Percentiles rank a stretch among this genome's conserved stretches.
These are phyloP conservation scores for Thalassarche chlororhynchos DNA, from an alignment of 2,113 vertebrate species.

Conservation along the genomic window DNA sequence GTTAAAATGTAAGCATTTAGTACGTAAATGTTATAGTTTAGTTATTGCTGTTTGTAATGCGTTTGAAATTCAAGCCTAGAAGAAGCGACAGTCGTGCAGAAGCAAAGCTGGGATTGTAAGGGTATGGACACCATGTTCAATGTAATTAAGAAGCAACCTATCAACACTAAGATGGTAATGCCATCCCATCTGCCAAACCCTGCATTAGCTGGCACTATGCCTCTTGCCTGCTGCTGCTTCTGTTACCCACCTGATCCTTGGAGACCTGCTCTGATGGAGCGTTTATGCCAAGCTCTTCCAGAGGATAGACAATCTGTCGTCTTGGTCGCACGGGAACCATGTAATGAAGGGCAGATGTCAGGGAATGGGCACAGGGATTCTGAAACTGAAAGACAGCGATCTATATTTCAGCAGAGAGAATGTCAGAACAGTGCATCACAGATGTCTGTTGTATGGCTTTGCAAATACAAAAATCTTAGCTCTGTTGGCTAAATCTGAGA, in stretches of 20 bases:
- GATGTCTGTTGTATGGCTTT: slow-evolving; percentile 68
- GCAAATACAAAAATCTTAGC: slow-evolving; percentile 75
- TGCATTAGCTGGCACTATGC: slow-evolving; percentile 64
- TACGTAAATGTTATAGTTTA: neutral
- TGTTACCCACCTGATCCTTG: slow-evolving; percentile 85
- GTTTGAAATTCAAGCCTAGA: neutral
- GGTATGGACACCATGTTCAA: slow-evolving; percentile 49
- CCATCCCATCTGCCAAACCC: slow-evolving; percentile 79
- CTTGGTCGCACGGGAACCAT: slow-evolving; percentile 91
- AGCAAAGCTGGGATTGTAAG: slow-evolving; percentile 10
- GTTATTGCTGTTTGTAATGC: neutral
- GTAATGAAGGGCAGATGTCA: slow-evolving; percentile 86
- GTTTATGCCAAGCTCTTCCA: slow-evolving; percentile 90
- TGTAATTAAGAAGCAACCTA: slow-evolving; percentile 81
- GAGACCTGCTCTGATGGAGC: slow-evolving; percentile 87
- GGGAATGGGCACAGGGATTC: slow-evolving; percentile 82
- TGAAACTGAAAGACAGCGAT: slow-evolving; percentile 78
- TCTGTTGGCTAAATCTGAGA: slow-evolving; percentile 76
- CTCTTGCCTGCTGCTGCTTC: slow-evolving; percentile 77
- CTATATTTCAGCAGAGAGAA: slow-evolving; percentile 75
- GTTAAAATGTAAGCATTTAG: neutral
- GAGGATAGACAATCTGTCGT: slow-evolving; percentile 93
- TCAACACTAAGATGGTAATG: slow-evolving; percentile 57
- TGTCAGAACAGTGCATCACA: slow-evolving; percentile 73
- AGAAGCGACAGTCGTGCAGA: neutral